phyloP scores from a whole-genome alignment of 1,140 invertebrate species.

The Wasmannia auropunctata region DNA sequence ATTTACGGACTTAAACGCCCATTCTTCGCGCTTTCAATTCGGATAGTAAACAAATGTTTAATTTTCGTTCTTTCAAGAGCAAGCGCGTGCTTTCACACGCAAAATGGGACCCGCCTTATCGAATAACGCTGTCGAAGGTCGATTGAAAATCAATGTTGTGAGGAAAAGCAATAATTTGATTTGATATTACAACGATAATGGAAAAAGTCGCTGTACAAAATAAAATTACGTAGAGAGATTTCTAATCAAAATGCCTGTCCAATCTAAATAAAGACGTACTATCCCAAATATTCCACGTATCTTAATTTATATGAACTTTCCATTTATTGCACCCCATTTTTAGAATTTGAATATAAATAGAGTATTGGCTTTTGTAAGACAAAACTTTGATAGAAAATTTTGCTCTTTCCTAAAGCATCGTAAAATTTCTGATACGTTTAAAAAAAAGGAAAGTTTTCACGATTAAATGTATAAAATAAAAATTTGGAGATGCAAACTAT shows the following conservation, averaged over 20 bases:
- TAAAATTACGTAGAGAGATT: not conserved
- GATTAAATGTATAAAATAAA: conserved; percentile 3
- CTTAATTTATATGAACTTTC: not conserved
- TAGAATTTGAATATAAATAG: not conserved
- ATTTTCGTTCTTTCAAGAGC: conserved; percentile 3
- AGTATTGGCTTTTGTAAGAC: not conserved
- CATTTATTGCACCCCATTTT: not conserved
- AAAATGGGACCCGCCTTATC: not conserved
- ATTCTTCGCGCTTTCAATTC: not conserved
- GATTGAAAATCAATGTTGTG: not conserved
- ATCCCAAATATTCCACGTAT: not conserved
- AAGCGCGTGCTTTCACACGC: not conserved
- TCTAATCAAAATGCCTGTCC: not conserved
- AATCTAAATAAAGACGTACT: not conserved
- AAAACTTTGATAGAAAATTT: not conserved
- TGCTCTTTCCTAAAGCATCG: not conserved
- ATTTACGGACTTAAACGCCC: not conserved
- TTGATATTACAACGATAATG: not conserved
- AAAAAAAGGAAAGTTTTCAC: not conserved
- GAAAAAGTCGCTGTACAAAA: not conserved
- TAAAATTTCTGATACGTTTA: not conserved
- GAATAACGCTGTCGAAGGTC: too few species aligned
- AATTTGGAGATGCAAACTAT: not conserved
- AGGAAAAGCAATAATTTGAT: not conserved
- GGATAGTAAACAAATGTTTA: not conserved